Percentiles rank a stretch among this genome's conserved stretches.
Conservation (phyloP, 2,113 vertebrate genomes). For the Melospiza melodia region DNA sequence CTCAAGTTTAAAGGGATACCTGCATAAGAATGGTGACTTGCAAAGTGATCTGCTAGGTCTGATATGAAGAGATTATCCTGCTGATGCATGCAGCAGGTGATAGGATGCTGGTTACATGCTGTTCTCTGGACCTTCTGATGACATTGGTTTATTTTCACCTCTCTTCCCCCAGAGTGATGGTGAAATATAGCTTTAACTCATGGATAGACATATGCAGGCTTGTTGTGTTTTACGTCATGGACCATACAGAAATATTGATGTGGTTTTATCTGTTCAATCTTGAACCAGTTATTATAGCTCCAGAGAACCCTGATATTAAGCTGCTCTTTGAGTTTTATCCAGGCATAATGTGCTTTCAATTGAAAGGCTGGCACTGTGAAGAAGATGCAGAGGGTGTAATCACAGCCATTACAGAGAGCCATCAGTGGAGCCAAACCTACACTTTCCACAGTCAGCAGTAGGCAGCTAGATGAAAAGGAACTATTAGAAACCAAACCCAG, state of each 20-base stretch:
- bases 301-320: constrained; percentile 78
- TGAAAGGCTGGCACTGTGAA: constrained; percentile 76
- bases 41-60: not conserved
- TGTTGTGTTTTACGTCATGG: constrained; percentile 54
- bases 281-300: constrained; percentile 75
- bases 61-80: not conserved
- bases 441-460: constrained; percentile 76
- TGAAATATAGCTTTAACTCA: constrained; percentile 49
- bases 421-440: constrained; percentile 74
- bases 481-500: constrained; percentile 71
- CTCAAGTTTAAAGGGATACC: not conserved
- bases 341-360: constrained; percentile 73
- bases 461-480: constrained; percentile 74
- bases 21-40: not conserved
- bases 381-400: constrained; percentile 78
- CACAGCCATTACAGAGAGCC: constrained; percentile 77
- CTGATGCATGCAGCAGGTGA: not conserved
- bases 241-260: constrained; percentile 60
- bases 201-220: not conserved
- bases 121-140: not conserved
- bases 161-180: not conserved
- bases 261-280: constrained; percentile 68
- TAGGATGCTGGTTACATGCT: not conserved
- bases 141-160: not conserved
- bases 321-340: constrained; percentile 77